These are phyloP conservation scores for Gila robusta DNA, from an alignment of 2,797 vertebrate genomes.

Conservation along the genomic window DNA sequence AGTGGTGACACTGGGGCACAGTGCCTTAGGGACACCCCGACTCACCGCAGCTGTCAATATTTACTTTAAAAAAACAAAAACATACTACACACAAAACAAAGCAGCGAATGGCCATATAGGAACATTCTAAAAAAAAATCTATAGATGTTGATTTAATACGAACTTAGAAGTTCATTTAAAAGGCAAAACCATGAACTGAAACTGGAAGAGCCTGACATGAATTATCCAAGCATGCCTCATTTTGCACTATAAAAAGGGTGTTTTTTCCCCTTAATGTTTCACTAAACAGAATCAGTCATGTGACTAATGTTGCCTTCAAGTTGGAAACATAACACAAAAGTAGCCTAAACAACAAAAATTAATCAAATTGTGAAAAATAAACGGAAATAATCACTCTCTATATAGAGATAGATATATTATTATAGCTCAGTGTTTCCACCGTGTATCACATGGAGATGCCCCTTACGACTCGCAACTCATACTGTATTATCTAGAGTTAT, in stretches of 20 bases:
- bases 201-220: neutral
- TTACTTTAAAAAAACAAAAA: neutral
- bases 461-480: neutral
- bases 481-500: neutral
- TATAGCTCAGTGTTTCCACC: too few species aligned
- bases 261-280: neutral
- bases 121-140: neutral
- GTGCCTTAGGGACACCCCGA: constrained; percentile 37
- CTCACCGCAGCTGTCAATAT: constrained; percentile 34
- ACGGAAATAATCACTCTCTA: neutral
- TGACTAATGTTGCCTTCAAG: neutral
- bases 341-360: neutral
- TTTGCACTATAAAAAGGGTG: neutral
- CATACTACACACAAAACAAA: neutral
- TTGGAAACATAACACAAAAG: neutral
- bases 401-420: neutral
- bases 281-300: neutral
- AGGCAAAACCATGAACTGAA: constrained; percentile 3
- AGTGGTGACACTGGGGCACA: constrained; percentile 34
- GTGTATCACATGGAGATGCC: neutral
- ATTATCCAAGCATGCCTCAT: neutral
- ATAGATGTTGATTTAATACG: neutral
- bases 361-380: neutral
- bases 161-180: constrained; percentile 25
- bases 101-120: neutral